Conservation (phyloP, 2,888 invertebrate genomes). For the Psylliodes chrysocephalus region DNA sequence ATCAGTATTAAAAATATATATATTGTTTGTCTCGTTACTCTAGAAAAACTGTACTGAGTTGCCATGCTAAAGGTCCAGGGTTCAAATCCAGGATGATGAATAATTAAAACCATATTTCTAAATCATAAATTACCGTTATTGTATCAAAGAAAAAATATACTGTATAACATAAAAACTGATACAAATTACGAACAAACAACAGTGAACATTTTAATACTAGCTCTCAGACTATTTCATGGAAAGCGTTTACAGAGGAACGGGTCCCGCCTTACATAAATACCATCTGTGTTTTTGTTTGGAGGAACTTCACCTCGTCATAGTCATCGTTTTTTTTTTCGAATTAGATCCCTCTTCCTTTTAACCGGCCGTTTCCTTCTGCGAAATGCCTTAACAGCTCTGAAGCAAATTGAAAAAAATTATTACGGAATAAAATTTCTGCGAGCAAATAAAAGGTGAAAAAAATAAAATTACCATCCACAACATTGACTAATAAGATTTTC, state of each 20-base stretch:
- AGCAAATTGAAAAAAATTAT: conserved; percentile 30
- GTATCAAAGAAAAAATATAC: no score
- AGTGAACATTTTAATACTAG: no score
- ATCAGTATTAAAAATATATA: no score
- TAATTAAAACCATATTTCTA: no score
- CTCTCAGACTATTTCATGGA: conserved; percentile 37
- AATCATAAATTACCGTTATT: no score
- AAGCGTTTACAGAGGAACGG: conserved; percentile 47
- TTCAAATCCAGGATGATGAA: no score
- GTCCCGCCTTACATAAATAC: conserved; percentile 56
- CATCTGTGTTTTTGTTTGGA: conserved; percentile 54
- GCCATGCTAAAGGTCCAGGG: no score
- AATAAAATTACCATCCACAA: conserved; percentile 23
- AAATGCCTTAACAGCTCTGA: conserved; percentile 31
- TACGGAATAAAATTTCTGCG: conserved; percentile 16
- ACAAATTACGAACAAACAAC: no score
- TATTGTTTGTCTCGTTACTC: no score
- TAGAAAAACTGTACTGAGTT: no score
- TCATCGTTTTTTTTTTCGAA: conserved; percentile 50
- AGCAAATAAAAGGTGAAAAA: conserved; percentile 19
- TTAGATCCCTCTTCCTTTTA: conserved; percentile 42
- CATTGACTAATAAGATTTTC: conserved; percentile 23
- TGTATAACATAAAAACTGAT: no score
- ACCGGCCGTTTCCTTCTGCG: conserved; percentile 31
- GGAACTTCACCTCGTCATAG: conserved; percentile 49